phyloP scores from a whole-genome alignment of 2,113 vertebrate species.

The Odocoileus hemionus region DNA sequence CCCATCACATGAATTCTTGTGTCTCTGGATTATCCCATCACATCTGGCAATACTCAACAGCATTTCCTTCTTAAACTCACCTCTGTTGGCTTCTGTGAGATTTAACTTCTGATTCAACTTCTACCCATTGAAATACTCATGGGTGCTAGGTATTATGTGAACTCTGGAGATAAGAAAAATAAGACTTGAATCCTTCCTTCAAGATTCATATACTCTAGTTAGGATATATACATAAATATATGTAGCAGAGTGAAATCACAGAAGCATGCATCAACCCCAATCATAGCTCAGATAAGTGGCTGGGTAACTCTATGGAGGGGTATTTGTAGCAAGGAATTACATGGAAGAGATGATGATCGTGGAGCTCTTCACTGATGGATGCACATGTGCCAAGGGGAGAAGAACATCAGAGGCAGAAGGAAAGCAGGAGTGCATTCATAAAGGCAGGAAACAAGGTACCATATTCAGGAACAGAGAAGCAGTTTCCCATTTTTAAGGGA shows the following conservation, averaged over 20 bases:
- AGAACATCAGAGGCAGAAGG: background rate
- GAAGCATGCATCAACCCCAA: background rate
- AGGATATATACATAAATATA: background rate
- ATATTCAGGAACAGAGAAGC: background rate
- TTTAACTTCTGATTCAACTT: background rate
- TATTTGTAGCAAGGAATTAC: background rate
- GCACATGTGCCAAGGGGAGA: background rate
- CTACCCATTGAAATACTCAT: background rate
- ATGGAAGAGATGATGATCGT: background rate
- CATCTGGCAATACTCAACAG: background rate
- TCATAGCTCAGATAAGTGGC: background rate
- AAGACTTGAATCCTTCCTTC: background rate
- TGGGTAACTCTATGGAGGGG: background rate
- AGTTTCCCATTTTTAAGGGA: background rate
- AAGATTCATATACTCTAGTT: background rate
- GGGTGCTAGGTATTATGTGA: background rate
- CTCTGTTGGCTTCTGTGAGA: background rate
- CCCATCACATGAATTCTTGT: background rate
- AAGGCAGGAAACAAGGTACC: background rate
- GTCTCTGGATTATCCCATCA: background rate
- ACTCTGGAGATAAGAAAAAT: background rate
- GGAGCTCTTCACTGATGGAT: background rate
- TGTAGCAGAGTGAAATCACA: background rate
- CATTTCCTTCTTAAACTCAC: background rate
- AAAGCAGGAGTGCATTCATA: background rate